phyloP scores from a whole-genome alignment of 2,113 vertebrate genomes.

The Onychorhynchus coronatus region DNA sequence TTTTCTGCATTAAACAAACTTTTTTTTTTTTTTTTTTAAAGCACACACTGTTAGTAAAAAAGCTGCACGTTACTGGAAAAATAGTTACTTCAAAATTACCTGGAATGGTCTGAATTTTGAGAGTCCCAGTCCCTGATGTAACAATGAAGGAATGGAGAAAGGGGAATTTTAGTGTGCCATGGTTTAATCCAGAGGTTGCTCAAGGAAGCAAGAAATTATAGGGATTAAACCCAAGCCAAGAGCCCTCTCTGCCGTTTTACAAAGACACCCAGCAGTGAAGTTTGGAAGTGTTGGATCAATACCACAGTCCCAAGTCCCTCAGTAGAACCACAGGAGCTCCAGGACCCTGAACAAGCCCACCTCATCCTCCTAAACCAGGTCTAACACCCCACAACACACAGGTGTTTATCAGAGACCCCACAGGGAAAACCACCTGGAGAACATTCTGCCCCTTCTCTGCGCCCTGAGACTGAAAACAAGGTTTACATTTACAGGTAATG shows the following conservation, averaged over 20 bases:
- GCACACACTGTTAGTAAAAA: neutral
- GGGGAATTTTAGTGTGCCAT: neutral
- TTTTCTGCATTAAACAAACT: neutral
- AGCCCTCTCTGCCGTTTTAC: neutral
- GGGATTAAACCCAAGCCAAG: neutral
- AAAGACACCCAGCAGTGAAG: neutral
- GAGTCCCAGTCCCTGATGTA: neutral
- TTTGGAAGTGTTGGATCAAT: neutral
- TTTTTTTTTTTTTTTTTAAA: neutral
- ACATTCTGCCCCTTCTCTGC: neutral
- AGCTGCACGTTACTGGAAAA: neutral
- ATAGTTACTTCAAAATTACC: neutral
- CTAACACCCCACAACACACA: neutral
- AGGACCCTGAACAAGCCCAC: rapidly evolving
- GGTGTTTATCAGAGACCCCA: neutral
- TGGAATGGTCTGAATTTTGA: neutral
- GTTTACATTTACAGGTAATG: rapidly evolving
- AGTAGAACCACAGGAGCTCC: neutral
- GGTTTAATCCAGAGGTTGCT: neutral
- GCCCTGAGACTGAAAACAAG: rapidly evolving
- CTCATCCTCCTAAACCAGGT: rapidly evolving
- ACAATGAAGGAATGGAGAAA: neutral
- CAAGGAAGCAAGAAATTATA: neutral
- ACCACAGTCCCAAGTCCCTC: neutral
- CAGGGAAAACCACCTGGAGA: neutral